A percentile compares a stretch with the other conserved stretches of the same genome.
These are phyloP conservation scores for Ferdinandea cuprea DNA, from an alignment of 2,888 invertebrate genomes.

Conservation along the genomic window DNA sequence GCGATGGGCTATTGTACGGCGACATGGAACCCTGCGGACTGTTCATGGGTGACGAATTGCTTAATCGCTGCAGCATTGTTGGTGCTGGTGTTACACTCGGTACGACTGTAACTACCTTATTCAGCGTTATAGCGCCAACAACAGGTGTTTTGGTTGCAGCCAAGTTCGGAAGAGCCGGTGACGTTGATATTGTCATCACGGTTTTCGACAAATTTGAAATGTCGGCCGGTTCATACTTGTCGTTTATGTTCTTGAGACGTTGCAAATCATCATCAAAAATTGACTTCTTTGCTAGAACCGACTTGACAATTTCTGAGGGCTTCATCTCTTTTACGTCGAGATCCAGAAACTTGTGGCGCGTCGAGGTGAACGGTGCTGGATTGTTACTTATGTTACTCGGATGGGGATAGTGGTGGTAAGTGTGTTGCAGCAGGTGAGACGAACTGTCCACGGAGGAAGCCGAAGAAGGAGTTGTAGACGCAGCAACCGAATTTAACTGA, in stretches of 20 bases:
- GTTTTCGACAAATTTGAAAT: constrained; percentile 75
- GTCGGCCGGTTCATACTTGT: constrained; percentile 89
- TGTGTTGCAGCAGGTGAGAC: constrained; percentile 46
- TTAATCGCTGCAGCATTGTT: constrained; percentile 79
- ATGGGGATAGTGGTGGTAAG: constrained; percentile 80
- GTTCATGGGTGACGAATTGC: constrained; percentile 82
- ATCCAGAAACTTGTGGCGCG: constrained; percentile 90
- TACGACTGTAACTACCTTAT: constrained; percentile 35
- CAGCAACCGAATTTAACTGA: constrained; percentile 76
- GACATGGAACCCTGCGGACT: constrained; percentile 83
- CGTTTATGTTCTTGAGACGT: constrained; percentile 92
- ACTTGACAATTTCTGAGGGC: constrained; percentile 96
- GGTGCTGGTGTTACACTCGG: constrained; percentile 55
- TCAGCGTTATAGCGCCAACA: constrained; percentile 75
- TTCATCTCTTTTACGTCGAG: constrained; percentile 91
- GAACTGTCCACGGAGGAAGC: constrained; percentile 81
- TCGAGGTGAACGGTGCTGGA: constrained; percentile 84
- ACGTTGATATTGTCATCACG: constrained; percentile 76
- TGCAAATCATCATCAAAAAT: constrained; percentile 98
- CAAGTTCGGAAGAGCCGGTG: constrained; percentile 81
- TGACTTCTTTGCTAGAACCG: constrained; percentile 94
- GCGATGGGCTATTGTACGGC: constrained; percentile 82
- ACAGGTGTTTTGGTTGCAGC: constrained; percentile 80
- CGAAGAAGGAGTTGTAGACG: constrained; percentile 84
- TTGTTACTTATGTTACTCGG: constrained; percentile 84